phyloP scores from a whole-genome alignment of 1,140 invertebrate species.

The Drosophila nikananu region DNA sequence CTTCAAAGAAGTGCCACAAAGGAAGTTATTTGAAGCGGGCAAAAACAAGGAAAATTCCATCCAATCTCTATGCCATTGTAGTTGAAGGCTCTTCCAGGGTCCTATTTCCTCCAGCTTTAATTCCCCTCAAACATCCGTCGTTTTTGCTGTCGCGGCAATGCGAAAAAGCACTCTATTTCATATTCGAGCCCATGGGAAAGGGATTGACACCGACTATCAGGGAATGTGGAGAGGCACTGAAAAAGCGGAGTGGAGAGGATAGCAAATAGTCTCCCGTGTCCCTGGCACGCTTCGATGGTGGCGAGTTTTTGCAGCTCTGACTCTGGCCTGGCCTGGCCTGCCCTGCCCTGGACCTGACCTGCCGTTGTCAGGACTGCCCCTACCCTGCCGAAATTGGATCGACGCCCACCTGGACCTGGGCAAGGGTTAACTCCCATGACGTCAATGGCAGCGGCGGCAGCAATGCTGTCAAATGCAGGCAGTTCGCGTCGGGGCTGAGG shows the following conservation, averaged over 20 bases:
- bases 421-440: slow-evolving; percentile 70
- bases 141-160: slow-evolving; percentile 3
- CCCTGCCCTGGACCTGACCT: background rate
- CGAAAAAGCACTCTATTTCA: slow-evolving; percentile 7
- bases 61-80: background rate
- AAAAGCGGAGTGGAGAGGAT: background rate
- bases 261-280: slow-evolving; percentile 29
- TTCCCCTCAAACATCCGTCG: background rate
- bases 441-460: slow-evolving; percentile 51
- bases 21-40: background rate
- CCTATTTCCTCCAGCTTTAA: background rate
- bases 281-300: slow-evolving; percentile 60
- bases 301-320: slow-evolving; percentile 41
- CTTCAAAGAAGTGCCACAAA: background rate
- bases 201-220: background rate
- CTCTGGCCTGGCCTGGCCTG: background rate
- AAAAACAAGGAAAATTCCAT: background rate
- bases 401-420: slow-evolving; percentile 20
- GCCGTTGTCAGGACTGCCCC: slow-evolving; percentile 18
- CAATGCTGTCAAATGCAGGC: slow-evolving; percentile 50
- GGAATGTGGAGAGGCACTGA: background rate
- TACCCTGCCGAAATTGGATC: background rate
- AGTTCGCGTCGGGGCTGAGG: background rate
- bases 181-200: background rate
- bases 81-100: background rate